Percentiles rank a stretch among this genome's conserved stretches.
Conservation (phyloP, 2,888 invertebrate genomes). For the Sisyra nigra region DNA sequence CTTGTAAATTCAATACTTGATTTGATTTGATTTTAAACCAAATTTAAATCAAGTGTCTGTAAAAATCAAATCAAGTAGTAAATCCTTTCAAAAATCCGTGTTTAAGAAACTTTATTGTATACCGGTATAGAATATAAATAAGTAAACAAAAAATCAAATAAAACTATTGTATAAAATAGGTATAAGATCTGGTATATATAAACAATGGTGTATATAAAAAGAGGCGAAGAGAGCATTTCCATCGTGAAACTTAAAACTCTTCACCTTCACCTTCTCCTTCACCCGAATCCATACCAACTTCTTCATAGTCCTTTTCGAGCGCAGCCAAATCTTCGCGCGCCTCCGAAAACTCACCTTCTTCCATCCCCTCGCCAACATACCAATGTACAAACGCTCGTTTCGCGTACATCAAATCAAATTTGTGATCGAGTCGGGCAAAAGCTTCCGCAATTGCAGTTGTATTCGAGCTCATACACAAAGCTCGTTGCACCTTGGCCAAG, state of each 20-base stretch:
- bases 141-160: no score
- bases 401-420: conserved; percentile 52
- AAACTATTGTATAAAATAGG: no score
- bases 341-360: conserved; percentile 63
- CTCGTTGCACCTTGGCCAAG: conserved; percentile 41
- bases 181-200: no score
- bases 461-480: conserved; percentile 51
- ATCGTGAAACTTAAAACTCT: conserved; percentile 2
- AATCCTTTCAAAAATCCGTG: no score
- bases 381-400: conserved; percentile 55
- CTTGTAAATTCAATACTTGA: no score
- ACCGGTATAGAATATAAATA: no score
- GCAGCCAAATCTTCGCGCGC: conserved; percentile 59
- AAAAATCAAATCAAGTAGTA: no score
- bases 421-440: conserved; percentile 49
- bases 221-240: background rate
- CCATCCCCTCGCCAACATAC: conserved; percentile 71
- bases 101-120: no score
- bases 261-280: conserved; percentile 31
- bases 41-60: no score
- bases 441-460: conserved; percentile 51
- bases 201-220: background rate
- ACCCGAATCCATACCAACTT: conserved; percentile 45
- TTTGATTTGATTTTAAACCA: no score
- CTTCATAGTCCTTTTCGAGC: conserved; percentile 53